phyloP scores from a whole-genome alignment of 2,888 invertebrate genomes.

The Gymnoscelis rufifasciata region DNA sequence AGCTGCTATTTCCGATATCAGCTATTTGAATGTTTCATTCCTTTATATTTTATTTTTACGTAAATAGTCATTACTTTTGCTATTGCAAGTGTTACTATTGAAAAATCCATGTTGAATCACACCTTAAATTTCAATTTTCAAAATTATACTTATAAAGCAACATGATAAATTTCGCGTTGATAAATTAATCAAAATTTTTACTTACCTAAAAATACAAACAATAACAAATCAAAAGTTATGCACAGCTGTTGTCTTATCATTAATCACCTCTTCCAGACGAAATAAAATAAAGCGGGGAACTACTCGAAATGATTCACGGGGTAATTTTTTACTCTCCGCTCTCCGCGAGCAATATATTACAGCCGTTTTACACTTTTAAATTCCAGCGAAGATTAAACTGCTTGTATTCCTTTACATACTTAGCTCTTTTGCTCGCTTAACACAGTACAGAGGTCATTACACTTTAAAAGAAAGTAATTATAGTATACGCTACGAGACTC shows the following conservation, averaged over 20 bases:
- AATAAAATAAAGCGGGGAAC: conserved; percentile 26
- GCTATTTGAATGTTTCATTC: too few relatives aligned
- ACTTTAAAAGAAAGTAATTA: too few relatives aligned
- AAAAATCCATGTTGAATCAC: too few relatives aligned
- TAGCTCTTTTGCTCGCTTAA: conserved; percentile 7
- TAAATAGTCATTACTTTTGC: too few relatives aligned
- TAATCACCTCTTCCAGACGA: conserved; percentile 27
- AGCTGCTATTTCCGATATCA: too few relatives aligned
- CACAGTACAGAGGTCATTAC: neutral
- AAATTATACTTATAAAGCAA: too few relatives aligned
- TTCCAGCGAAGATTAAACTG: conserved; percentile 22
- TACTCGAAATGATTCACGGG: conserved; percentile 37
- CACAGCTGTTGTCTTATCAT: conserved; percentile 31
- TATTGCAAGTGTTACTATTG: too few relatives aligned
- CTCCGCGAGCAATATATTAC: conserved; percentile 39
- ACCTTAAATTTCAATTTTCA: too few relatives aligned
- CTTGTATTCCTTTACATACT: conserved; percentile 5
- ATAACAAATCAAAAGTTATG: conserved; percentile 15
- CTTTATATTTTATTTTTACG: too few relatives aligned
- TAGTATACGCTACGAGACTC: too few relatives aligned
- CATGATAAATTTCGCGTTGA: too few relatives aligned
- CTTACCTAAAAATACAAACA: neutral
- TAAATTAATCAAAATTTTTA: neutral
- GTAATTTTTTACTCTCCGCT: conserved; percentile 36
- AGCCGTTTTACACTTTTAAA: conserved; percentile 35